Conservation (phyloP, 2,797 vertebrate species). For the Coracias cyanogaster region DNA sequence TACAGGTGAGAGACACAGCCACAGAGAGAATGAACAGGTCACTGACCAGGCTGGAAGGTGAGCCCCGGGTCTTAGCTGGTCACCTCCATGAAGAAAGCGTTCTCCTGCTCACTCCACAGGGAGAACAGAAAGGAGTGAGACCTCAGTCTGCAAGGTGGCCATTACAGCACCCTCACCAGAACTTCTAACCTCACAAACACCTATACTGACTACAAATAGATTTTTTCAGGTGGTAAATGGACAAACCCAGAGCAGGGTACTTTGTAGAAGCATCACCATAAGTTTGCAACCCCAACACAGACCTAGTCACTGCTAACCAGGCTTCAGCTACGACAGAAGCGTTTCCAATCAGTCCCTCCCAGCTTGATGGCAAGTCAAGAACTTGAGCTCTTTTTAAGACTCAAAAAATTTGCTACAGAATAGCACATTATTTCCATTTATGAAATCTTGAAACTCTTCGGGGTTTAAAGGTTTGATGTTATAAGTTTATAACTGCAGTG, state of each 20-base stretch:
- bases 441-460: neutral
- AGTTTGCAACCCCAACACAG: constrained; percentile 65
- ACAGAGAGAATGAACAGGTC: neutral
- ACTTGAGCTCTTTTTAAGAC: constrained; percentile 51
- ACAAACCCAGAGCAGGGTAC: constrained; percentile 59
- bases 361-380: constrained; percentile 51
- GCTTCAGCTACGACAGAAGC: neutral
- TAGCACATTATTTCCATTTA: constrained; percentile 36
- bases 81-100: neutral
- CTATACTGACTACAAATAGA: too few relatives aligned
- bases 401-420: constrained; percentile 35
- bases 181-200: neutral
- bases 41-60: neutral
- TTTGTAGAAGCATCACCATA: constrained; percentile 76
- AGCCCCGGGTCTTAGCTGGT: neutral
- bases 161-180: neutral
- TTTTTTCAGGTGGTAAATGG: too few relatives aligned
- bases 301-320: neutral
- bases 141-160: neutral
- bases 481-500: neutral
- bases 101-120: neutral
- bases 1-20: neutral
- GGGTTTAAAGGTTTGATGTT: neutral
- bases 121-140: neutral
- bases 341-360: constrained; percentile 73